Evolutionary conservation across 2,797 vertebrate species (phyloP).

Genomic region (Lepus townsendii): DNA sequence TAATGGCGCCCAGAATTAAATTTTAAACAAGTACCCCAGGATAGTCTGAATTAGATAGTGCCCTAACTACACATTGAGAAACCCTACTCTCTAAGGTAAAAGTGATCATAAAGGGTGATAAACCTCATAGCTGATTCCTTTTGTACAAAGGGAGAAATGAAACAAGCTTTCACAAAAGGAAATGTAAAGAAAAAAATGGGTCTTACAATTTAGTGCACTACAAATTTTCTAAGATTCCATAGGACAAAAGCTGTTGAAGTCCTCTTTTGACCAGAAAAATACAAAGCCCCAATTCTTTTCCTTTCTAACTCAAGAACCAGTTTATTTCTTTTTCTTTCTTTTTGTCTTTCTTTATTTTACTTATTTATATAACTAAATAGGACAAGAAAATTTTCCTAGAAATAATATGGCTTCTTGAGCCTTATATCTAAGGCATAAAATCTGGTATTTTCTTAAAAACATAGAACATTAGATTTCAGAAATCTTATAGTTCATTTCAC

Average conservation of each 20-base stretch:
- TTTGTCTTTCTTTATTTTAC: background rate
- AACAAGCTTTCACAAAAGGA: conserved; percentile 47
- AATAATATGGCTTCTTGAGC: conserved; percentile 72
- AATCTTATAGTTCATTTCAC: conserved; percentile 66
- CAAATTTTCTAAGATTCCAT: conserved; percentile 42
- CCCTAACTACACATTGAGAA: background rate
- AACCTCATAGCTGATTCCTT: background rate
- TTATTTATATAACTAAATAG: conserved; percentile 24
- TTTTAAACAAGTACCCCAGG: background rate
- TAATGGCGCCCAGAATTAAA: background rate
- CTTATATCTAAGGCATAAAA: conserved; percentile 65
- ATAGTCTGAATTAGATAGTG: conserved; percentile 21
- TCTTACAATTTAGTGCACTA: conserved; percentile 35
- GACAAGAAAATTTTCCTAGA: conserved; percentile 71
- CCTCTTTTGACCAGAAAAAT: conserved; percentile 47
- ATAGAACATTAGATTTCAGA: conserved; percentile 68
- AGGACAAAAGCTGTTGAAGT: conserved; percentile 8
- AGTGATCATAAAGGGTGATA: background rate
- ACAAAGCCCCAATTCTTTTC: conserved; percentile 27
- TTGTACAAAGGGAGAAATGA: conserved; percentile 27
- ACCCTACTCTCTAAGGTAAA: background rate
- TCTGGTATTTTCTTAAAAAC: conserved; percentile 69
- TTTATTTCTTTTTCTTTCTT: conserved; percentile 39
- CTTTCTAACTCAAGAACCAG: conserved; percentile 4
- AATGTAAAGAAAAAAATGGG: background rate